phyloP scores from a whole-genome alignment of 2,797 vertebrate species.

The Lepus oiostolus region DNA sequence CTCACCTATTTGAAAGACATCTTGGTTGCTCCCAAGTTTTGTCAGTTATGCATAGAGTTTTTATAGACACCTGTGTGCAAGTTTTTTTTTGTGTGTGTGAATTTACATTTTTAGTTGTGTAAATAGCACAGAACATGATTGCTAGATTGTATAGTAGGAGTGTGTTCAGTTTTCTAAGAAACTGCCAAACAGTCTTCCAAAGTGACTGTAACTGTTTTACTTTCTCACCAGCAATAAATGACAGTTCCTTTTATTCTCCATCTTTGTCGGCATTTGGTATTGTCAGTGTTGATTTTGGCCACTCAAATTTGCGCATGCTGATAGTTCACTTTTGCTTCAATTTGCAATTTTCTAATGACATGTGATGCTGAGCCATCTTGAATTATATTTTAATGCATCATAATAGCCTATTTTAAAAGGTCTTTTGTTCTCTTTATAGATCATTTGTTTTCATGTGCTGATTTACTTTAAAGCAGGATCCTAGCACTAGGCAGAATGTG shows the following conservation, averaged over 20 bases:
- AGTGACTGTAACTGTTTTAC: slow-evolving; percentile 25
- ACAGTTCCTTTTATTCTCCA: slow-evolving; percentile 5
- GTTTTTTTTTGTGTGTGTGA: background rate
- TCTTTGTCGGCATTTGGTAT: background rate
- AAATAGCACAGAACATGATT: background rate
- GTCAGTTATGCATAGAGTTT: slow-evolving; percentile 41
- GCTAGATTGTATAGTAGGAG: slow-evolving; percentile 27
- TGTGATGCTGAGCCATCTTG: slow-evolving; percentile 38
- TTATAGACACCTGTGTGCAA: background rate
- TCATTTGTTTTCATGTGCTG: slow-evolving; percentile 49
- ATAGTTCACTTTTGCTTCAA: slow-evolving; percentile 39
- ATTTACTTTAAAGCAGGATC: slow-evolving; percentile 60
- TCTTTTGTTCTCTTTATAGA: slow-evolving; percentile 10
- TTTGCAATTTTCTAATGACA: slow-evolving; percentile 51
- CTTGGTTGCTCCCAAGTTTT: slow-evolving; percentile 43
- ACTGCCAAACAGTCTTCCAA: background rate
- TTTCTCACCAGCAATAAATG: background rate
- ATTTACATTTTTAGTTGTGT: slow-evolving; percentile 43
- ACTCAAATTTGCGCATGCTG: background rate
- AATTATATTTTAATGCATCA: slow-evolving; percentile 57
- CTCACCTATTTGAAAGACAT: slow-evolving; percentile 36
- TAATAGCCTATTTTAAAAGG: slow-evolving; percentile 50
- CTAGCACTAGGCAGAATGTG: slow-evolving; percentile 26
- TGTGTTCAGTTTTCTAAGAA: slow-evolving; percentile 42
- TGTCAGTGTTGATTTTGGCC: slow-evolving; percentile 45